These are phyloP conservation scores for Avahi laniger DNA, from an alignment of 2,797 vertebrate genomes.

Conservation along the genomic window DNA sequence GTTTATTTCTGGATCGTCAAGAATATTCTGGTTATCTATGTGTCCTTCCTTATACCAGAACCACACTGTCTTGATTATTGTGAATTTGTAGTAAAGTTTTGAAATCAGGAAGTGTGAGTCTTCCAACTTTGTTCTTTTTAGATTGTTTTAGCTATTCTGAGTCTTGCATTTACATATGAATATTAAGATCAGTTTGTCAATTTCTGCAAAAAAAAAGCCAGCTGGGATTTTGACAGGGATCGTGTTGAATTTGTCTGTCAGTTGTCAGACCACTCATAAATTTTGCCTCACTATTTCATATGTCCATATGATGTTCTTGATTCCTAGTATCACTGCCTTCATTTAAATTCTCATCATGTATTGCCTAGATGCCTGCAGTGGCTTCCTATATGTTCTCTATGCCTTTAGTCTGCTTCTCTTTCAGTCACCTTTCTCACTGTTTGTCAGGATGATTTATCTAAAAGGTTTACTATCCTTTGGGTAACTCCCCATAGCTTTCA, in stretches of 20 bases:
- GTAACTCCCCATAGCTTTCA: neutral
- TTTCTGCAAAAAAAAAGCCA: neutral
- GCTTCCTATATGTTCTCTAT: neutral
- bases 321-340: neutral
- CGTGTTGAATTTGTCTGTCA: neutral
- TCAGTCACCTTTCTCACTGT: neutral
- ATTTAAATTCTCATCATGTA: neutral
- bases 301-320: neutral
- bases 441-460: neutral
- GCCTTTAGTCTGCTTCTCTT: neutral
- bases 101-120: neutral
- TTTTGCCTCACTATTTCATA: neutral
- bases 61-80: neutral
- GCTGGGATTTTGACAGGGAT: neutral
- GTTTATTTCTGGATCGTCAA: neutral
- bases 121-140: neutral
- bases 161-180: neutral
- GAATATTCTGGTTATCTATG: neutral
- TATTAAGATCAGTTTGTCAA: neutral
- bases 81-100: neutral
- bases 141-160: neutral
- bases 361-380: neutral
- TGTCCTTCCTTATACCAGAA: neutral
- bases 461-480: neutral
- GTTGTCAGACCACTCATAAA: neutral